Evolutionary conservation across 2,113 vertebrate genomes (phyloP).

Genomic region (Progne subis): DNA sequence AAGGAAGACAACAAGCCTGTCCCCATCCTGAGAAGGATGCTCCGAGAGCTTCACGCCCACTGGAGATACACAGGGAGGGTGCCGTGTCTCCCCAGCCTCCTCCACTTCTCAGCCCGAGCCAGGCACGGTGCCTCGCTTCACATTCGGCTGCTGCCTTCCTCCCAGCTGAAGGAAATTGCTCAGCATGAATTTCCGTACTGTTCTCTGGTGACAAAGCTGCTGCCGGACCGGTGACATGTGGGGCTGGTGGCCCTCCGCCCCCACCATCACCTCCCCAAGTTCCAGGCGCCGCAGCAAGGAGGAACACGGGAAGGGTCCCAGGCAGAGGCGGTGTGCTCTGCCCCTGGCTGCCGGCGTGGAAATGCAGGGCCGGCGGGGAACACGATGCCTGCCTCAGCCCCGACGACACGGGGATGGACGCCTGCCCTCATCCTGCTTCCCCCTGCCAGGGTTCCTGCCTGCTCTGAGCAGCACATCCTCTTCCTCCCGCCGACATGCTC

Average conservation of each 20-base stretch:
- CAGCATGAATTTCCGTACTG: background rate
- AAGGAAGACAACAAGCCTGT: background rate
- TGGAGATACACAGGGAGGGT: background rate
- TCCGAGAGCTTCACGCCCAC: background rate
- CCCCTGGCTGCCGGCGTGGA: background rate
- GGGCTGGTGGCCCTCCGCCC: background rate
- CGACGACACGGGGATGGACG: background rate
- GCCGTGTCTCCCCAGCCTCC: background rate
- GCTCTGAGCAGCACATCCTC: background rate
- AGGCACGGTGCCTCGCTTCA: background rate
- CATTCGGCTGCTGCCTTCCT: background rate
- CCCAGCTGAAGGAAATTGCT: background rate
- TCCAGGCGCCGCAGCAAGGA: background rate
- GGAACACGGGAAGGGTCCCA: background rate
- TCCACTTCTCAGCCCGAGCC: background rate
- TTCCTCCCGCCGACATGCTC: conserved; percentile 6
- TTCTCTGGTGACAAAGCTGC: background rate
- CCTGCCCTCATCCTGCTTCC: background rate
- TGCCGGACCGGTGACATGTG: too few relatives aligned
- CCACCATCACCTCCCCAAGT: background rate
- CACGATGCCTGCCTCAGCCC: background rate
- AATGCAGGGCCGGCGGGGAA: background rate
- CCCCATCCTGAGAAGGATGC: background rate
- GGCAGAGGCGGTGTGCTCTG: background rate
- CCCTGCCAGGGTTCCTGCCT: background rate